Conservation (phyloP, 2,888 invertebrate genomes). For the Drosophila infuscata region DNA sequence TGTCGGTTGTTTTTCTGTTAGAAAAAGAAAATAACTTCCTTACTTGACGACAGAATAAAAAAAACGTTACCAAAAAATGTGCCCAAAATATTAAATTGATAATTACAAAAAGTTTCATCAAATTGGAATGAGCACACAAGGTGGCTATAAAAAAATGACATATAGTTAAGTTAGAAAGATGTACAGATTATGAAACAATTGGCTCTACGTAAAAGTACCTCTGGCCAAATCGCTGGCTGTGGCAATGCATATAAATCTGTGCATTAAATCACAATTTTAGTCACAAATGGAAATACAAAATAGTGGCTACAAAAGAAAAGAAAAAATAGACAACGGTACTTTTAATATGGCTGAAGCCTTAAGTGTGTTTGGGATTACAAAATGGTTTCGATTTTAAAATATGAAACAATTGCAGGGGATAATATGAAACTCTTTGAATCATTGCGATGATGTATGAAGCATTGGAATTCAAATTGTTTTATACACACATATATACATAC, state of each 20-base stretch:
- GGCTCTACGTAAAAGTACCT: conserved; percentile 41
- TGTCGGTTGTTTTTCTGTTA: neutral
- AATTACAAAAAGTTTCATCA: conserved; percentile 64
- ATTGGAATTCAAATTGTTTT: conserved; percentile 61
- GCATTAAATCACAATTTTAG: conserved; percentile 41
- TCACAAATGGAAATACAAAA: conserved; percentile 60
- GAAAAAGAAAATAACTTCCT: conserved; percentile 30
- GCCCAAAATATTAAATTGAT: conserved; percentile 61
- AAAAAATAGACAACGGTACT: conserved; percentile 41
- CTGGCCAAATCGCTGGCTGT: conserved; percentile 44
- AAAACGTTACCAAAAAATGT: conserved; percentile 43
- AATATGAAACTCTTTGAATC: conserved; percentile 21
- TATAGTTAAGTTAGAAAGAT: conserved; percentile 33
- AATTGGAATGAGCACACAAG: conserved; percentile 46
- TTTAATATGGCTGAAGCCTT: conserved; percentile 19
- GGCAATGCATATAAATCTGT: conserved; percentile 61
- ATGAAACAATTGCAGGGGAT: neutral
- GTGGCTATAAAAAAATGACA: conserved; percentile 42
- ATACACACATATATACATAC: conserved; percentile 27
- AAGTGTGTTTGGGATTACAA: conserved; percentile 2
- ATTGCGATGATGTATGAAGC: conserved; percentile 40
- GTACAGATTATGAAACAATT: conserved; percentile 65
- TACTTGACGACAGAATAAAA: neutral
- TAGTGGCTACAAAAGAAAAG: conserved; percentile 38
- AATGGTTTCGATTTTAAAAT: conserved; percentile 6